Evolutionary conservation across 2,797 vertebrate genomes (phyloP), one percentile per base, ranked within the genome.

Genomic region (Clarias platycephalus): DNA sequence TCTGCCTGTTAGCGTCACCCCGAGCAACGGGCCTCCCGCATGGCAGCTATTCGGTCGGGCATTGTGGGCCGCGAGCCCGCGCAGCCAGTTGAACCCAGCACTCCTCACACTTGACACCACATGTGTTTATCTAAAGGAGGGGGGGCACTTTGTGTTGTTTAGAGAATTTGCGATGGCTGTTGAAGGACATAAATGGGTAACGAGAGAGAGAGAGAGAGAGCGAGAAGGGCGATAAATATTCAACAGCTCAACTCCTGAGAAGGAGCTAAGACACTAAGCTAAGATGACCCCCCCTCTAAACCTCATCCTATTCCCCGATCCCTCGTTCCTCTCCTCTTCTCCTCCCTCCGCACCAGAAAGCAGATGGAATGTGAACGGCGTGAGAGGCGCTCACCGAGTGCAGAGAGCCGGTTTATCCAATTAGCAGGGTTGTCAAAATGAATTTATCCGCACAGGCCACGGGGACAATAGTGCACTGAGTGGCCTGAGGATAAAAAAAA

Each of bases 1-100:
- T 99, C 97, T 98, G 98, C 97, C 97, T 98, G 98, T 98, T 98
- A 99, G 96, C 94, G 97, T 99, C 95, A 95, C 96, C 96, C 93
- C 24, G 97, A 97, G 97, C 96, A 98, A 98, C 97, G 91, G 93
- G 96, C 96, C 96, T 96, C 97, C 97, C 96, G 96, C 97, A 97
- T 97, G 96, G 96, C 94, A 97, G 96, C 96, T 97, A 98, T 97
- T 97, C 95, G 67, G 91, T 94, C 91, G 90, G 95, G 96, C 96
- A 97, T 96, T 96, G 95, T 94, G 94, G 96, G 95, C 90, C 87
- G 40, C 70, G 86, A 94, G 93, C 96, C 95, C 92, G 95, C 90
- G 93, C 93, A 96, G 96, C 95, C 96, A 95, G 96, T 96, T 96
- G 95, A 96, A 95, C 95, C 94, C 92, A 89, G 93, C 95, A 96